Conservation (phyloP, 92 coral and sea anemone genomes). For the Porites lobata region DNA sequence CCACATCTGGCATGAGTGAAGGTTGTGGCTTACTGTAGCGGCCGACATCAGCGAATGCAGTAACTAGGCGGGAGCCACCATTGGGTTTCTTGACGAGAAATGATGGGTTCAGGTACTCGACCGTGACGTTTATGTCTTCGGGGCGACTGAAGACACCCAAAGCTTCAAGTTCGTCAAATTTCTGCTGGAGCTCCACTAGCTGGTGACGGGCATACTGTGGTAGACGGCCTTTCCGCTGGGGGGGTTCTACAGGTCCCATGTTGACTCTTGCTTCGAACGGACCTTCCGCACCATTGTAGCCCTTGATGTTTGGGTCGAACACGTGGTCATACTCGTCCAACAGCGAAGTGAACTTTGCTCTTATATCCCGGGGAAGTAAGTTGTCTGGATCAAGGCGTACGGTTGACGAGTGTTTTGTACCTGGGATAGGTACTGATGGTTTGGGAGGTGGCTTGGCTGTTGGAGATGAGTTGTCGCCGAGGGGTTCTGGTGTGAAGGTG, state of each 20-base stretch:
- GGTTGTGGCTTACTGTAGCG: neutral
- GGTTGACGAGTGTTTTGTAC: no score
- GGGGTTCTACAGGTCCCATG: constrained; percentile 81
- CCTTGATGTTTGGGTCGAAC: constrained; percentile 43
- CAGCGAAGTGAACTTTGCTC: constrained; percentile 19
- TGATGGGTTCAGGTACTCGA: constrained; percentile 60
- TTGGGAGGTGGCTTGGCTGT: neutral
- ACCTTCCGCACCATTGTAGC: constrained; percentile 68
- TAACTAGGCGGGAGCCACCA: no score
- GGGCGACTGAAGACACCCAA: constrained; percentile 53
- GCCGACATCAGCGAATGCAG: no score
- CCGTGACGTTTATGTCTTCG: constrained; percentile 50
- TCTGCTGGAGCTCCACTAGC: constrained; percentile 47
- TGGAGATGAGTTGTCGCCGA: neutral
- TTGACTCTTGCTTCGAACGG: constrained; percentile 73
- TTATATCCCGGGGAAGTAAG: constrained; percentile 5
- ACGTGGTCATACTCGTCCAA: constrained; percentile 40
- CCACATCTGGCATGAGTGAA: no score
- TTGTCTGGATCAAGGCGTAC: constrained; percentile 65
- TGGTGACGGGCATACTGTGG: constrained; percentile 55
- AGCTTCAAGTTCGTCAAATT: constrained; percentile 55
- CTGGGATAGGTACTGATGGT: neutral
- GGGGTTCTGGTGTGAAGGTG: constrained; percentile 38
- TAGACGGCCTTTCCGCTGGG: constrained; percentile 62
- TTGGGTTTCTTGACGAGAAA: constrained; percentile 48